Evolutionary conservation across 2,888 invertebrate genomes (phyloP).

Genomic region (Ceriagrion tenellum): DNA sequence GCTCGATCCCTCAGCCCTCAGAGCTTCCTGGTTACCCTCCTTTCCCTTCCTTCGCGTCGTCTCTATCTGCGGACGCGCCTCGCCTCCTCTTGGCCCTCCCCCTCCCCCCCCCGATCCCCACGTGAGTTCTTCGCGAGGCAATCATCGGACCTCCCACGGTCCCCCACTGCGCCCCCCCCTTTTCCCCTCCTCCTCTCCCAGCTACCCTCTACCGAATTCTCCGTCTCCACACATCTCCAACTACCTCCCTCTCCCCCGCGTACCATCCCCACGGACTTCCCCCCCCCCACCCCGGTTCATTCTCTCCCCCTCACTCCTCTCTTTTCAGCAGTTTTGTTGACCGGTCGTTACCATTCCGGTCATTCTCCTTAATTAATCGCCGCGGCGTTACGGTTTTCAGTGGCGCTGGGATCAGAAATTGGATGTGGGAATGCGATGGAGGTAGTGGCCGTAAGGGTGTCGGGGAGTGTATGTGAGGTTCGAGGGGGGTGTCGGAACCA

Average conservation of each 20-base stretch:
- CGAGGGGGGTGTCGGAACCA: neutral
- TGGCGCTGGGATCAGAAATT: slow-evolving; percentile 68
- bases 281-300: neutral
- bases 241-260: neutral
- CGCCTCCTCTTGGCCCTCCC: neutral
- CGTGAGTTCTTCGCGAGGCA: slow-evolving; percentile 7
- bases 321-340: slow-evolving; percentile 67
- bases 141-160: slow-evolving; percentile 16
- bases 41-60: neutral
- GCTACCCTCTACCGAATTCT: neutral
- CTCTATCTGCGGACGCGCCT: neutral
- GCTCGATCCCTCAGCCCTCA: neutral
- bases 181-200: neutral
- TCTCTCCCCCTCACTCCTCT: neutral
- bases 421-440: slow-evolving; percentile 57
- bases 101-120: neutral
- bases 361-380: slow-evolving; percentile 68
- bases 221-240: neutral
- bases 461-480: neutral
- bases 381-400: slow-evolving; percentile 64
- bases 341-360: slow-evolving; percentile 64
- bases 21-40: neutral
- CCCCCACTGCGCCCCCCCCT: neutral
- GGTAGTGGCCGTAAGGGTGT: neutral
- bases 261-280: neutral